Percentiles rank a stretch among this genome's conserved stretches.
phyloP scores from a whole-genome alignment of 2,888 invertebrate genomes.

The Mimachlamys varia region DNA sequence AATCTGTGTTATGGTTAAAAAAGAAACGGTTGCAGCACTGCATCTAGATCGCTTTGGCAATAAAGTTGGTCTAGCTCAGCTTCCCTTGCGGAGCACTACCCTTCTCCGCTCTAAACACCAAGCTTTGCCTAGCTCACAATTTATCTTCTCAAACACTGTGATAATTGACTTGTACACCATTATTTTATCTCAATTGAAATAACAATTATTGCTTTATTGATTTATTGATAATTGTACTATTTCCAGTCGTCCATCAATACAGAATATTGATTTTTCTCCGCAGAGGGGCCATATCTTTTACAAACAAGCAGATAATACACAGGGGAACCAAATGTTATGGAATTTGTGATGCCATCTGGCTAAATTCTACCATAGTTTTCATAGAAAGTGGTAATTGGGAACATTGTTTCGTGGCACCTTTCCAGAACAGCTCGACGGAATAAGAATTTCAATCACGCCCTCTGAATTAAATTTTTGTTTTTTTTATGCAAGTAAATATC shows the following conservation, averaged over 20 bases:
- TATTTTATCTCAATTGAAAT: constrained; percentile 44
- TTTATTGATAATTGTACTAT: constrained; percentile 44
- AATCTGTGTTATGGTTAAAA: constrained; percentile 32
- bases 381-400: constrained; percentile 29
- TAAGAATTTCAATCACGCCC: background rate
- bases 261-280: constrained; percentile 36
- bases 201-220: constrained; percentile 44
- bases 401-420: constrained; percentile 12
- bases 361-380: constrained; percentile 28
- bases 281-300: constrained; percentile 26
- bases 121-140: constrained; percentile 34
- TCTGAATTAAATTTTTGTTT: background rate
- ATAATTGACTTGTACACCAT: constrained; percentile 43
- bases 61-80: background rate
- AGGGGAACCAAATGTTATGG: constrained; percentile 16
- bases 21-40: constrained; percentile 13
- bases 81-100: background rate
- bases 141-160: constrained; percentile 32
- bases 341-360: constrained; percentile 37
- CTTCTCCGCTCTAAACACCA: background rate
- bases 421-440: background rate
- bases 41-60: constrained; percentile 3
- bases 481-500: background rate
- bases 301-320: constrained; percentile 26
- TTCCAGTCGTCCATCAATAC: constrained; percentile 32